Base-by-base conservation (phyloP, 2,113 vertebrate species). In the Pyxicephalus adspersus region DNA sequence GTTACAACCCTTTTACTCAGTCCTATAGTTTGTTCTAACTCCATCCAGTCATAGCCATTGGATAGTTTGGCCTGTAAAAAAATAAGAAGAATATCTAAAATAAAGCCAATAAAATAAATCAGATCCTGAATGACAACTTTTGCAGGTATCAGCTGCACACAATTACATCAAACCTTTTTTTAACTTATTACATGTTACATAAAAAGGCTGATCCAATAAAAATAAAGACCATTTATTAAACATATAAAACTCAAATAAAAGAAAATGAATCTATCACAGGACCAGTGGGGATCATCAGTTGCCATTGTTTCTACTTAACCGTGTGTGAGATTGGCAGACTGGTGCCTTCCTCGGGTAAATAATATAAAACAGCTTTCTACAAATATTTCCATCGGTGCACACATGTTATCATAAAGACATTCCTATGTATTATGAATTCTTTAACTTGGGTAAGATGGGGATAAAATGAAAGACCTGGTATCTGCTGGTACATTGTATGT, bases 361-460 rank as follows among this genome's bases (percentile, higher is more conserved):
- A 79, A 79, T 79, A 61, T 70, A 79, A 79, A 79, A 79, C 65
- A 79, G 65, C 29, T 79, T 78, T 78, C 19, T 38, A 31, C n/a
- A 57, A 78, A 78, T 66, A 78, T 78, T 67, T 79, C 64, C 31
- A 45, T 67, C 57, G 3, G 18, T 70, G 2, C 31, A 79, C 54
- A 70, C 61, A 50, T 70, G 55, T 79, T 79, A 79, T 79, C 54
- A 60, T 60, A 79, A 70, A 11, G 23, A 25, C 31, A 67, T 79
- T 79, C 77, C 31, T 60, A 19, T n/a, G 28, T 61, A 50, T 26
- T 25, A 8, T n/a, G 26, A 58, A 19, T 58, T 58, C 70, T 31
- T 54, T 58, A 23, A n/a, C 2, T 60, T 11, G 22, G 34, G 25
- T 55, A 73, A 73, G 70, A 73, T 58, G 54, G 22, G 71, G 54